Conservation (phyloP, 2,113 vertebrate species). For the Abramis brama region DNA sequence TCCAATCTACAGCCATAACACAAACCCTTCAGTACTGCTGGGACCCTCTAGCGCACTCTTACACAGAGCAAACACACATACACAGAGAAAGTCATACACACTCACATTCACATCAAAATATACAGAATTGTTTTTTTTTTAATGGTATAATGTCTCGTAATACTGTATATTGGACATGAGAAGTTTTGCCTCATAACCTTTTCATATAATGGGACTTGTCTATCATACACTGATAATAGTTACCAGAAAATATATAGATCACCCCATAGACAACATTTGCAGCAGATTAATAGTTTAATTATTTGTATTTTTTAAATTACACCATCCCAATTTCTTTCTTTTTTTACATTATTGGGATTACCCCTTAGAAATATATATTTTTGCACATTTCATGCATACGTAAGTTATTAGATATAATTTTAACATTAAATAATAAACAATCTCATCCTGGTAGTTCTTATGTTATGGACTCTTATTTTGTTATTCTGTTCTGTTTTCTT, state of each 20-base stretch:
- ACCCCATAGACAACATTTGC: background rate
- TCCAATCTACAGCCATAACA: slow-evolving; percentile 28
- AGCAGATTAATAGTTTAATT: background rate
- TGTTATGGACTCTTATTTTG: no score
- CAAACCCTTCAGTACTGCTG: slow-evolving; percentile 34
- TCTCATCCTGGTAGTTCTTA: background rate
- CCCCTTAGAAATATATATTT: background rate
- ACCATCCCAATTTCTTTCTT: background rate
- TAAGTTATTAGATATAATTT: background rate
- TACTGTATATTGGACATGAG: background rate
- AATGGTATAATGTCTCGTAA: background rate
- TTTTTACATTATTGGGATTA: no score
- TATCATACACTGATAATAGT: background rate
- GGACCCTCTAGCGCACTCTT: background rate
- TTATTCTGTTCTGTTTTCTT: no score
- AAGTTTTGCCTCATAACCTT: background rate
- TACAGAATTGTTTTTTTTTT: background rate
- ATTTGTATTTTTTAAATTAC: background rate
- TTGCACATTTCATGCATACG: background rate
- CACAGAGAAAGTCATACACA: background rate
- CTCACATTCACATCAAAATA: background rate
- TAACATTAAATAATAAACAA: background rate
- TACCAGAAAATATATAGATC: background rate
- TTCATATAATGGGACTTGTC: background rate
- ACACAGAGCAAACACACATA: background rate